Percentiles rank a stretch among this genome's conserved stretches.
Evolutionary conservation across 2,888 invertebrate species (phyloP).

Genomic region (Drosophila nr. fundita): DNA sequence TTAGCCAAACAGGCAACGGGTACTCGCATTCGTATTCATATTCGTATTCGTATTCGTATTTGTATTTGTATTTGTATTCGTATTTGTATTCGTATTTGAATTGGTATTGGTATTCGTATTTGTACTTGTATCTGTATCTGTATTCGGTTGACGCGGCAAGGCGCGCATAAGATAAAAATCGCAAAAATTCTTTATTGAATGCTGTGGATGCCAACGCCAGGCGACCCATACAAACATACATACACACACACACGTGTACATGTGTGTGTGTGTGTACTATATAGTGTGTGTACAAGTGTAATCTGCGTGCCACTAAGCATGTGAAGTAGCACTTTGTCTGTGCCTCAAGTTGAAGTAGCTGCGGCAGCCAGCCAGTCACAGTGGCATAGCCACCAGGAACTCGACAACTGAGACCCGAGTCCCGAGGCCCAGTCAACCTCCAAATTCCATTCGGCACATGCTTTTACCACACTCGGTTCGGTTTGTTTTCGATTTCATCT

Average conservation of each 20-base stretch:
- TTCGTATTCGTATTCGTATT: constrained; percentile 24
- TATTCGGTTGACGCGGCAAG: constrained; percentile 55
- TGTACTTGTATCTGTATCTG: constrained; percentile 33
- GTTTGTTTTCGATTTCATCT: background rate
- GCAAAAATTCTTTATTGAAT: constrained; percentile 80
- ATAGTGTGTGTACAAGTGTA: constrained; percentile 55
- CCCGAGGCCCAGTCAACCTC: constrained; percentile 7
- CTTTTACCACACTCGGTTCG: constrained; percentile 8
- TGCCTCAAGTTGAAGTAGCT: constrained; percentile 64
- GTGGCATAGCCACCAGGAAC: constrained; percentile 15
- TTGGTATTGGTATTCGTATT: constrained; percentile 23
- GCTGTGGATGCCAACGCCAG: constrained; percentile 73
- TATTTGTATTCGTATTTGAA: constrained; percentile 17
- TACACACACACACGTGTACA: background rate
- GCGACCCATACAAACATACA: constrained; percentile 10
- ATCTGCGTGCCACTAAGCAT: constrained; percentile 67
- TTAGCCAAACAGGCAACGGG: constrained; percentile 27
- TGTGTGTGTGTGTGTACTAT: constrained; percentile 17
- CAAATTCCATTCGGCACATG: constrained; percentile 30
- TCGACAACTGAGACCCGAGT: constrained; percentile 4
- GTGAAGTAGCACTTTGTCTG: constrained; percentile 77
- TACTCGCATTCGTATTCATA: constrained; percentile 18
- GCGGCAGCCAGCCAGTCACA: constrained; percentile 39
- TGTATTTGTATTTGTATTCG: no score
- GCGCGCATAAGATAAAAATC: constrained; percentile 73